These are phyloP conservation scores for Diorhabda elongata DNA, from an alignment of 1,140 invertebrate genomes.

Conservation along the genomic window DNA sequence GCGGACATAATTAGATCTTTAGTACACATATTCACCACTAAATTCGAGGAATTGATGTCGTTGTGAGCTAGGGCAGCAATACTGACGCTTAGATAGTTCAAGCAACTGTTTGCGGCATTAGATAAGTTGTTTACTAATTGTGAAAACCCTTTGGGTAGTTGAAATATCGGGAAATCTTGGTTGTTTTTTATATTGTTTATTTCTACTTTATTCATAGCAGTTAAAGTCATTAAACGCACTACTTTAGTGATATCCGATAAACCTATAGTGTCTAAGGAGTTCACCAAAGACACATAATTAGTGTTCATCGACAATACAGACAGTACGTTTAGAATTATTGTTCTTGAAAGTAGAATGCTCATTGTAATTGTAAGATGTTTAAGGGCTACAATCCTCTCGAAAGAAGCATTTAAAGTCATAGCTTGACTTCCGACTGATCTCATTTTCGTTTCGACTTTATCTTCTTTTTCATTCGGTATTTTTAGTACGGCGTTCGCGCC, in stretches of 20 bases:
- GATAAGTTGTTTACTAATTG: constrained; percentile 37
- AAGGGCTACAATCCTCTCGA: constrained; percentile 53
- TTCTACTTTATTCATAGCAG: constrained; percentile 55
- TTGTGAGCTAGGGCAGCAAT: constrained; percentile 57
- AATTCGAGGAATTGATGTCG: constrained; percentile 53
- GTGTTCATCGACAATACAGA: constrained; percentile 54
- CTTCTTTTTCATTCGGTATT: constrained; percentile 35
- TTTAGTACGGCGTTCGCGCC: constrained; percentile 49
- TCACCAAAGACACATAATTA: constrained; percentile 50
- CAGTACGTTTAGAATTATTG: constrained; percentile 55
- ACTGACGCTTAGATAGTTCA: constrained; percentile 55
- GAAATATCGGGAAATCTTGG: constrained; percentile 26
- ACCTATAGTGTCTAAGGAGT: constrained; percentile 56
- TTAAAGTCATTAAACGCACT: constrained; percentile 61
- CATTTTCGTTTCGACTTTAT: constrained; percentile 17
- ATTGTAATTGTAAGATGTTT: constrained; percentile 51
- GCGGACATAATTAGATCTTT: constrained; percentile 54
- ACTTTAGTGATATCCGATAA: constrained; percentile 58
- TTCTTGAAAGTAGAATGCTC: constrained; percentile 55
- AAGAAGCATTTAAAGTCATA: constrained; percentile 45
- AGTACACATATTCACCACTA: constrained; percentile 59
- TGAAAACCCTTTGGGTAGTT: constrained; percentile 33
- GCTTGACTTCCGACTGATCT: constrained; percentile 53
- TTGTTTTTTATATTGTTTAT: constrained; percentile 32
- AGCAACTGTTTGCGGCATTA: constrained; percentile 43